Conservation (phyloP, 2,888 invertebrate species). For the Parnassius mnemosyne region DNA sequence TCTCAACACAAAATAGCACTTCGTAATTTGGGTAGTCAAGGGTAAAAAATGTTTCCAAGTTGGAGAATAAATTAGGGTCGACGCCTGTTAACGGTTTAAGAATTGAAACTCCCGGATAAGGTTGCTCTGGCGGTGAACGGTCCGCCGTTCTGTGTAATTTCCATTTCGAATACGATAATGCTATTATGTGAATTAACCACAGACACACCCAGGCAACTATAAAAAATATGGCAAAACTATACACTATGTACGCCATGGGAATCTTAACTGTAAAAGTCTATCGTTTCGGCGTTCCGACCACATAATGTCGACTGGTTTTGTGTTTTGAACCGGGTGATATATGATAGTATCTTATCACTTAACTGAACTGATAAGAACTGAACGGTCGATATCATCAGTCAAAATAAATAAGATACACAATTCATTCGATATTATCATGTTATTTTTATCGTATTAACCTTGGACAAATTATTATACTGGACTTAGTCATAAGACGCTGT, state of each 20-base stretch:
- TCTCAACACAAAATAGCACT: conserved; percentile 95
- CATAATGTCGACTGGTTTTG: conserved; percentile 73
- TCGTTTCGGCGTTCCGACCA: conserved; percentile 64
- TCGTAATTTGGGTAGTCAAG: conserved; percentile 96
- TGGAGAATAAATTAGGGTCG: conserved; percentile 93
- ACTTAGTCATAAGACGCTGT: too few species aligned
- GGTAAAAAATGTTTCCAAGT: conserved; percentile 97
- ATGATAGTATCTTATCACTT: conserved; percentile 64
- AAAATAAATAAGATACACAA: conserved; percentile 37
- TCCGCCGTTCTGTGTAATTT: conserved; percentile 86
- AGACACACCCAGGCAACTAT: conserved; percentile 92
- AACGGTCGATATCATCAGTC: conserved; percentile 39
- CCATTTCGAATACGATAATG: conserved; percentile 89
- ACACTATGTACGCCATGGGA: conserved; percentile 88
- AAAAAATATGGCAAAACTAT: conserved; percentile 93
- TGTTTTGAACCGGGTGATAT: conserved; percentile 54
- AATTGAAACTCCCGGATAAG: conserved; percentile 93
- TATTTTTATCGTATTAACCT: conserved; percentile 32
- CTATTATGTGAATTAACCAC: conserved; percentile 93
- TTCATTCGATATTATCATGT: conserved; percentile 48
- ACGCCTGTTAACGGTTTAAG: conserved; percentile 96
- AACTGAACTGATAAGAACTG: conserved; percentile 44
- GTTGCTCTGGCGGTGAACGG: conserved; percentile 85
- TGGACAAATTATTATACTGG: too few species aligned
- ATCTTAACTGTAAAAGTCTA: conserved; percentile 73